phyloP scores from a whole-genome alignment of 2,113 vertebrate genomes.

The Notechis scutatus region DNA sequence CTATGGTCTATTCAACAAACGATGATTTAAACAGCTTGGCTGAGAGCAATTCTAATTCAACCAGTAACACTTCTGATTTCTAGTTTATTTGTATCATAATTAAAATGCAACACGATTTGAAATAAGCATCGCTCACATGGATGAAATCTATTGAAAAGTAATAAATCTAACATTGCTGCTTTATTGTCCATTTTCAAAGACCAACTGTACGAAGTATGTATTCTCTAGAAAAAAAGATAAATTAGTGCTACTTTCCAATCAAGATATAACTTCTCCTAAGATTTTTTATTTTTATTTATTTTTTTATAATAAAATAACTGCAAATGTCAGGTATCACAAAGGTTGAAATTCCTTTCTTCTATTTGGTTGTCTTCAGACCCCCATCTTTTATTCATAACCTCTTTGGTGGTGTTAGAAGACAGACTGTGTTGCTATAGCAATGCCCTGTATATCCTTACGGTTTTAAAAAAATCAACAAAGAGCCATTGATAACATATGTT shows the following conservation, averaged over 20 bases:
- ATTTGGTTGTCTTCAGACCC: slow-evolving; percentile 77
- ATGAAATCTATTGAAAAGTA: not conserved
- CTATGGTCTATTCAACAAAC: not conserved
- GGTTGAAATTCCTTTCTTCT: slow-evolving; percentile 76
- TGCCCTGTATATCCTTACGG: slow-evolving; percentile 81
- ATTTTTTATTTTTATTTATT: slow-evolving; percentile 48
- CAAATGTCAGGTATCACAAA: slow-evolving; percentile 79
- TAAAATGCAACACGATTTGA: not conserved
- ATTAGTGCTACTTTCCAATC: slow-evolving; percentile 62
- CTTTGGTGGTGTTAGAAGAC: slow-evolving; percentile 74
- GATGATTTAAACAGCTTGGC: not conserved
- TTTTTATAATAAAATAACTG: slow-evolving; percentile 78
- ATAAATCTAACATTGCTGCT: not conserved
- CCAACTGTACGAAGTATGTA: slow-evolving; percentile 45
- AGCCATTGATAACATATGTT: slow-evolving; percentile 77
- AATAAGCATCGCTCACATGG: not conserved
- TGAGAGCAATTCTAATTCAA: not conserved
- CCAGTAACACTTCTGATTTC: not conserved
- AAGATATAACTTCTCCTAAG: slow-evolving; percentile 62
- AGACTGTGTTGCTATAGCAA: slow-evolving; percentile 80
- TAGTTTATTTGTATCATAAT: slow-evolving; percentile 29
- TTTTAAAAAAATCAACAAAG: slow-evolving; percentile 74
- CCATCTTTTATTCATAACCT: slow-evolving; percentile 83
- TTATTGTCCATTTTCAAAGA: slow-evolving; percentile 34
- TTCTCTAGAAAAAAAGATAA: slow-evolving; percentile 55